Percentiles rank a stretch among this genome's conserved stretches.
These are phyloP conservation scores for Synanthedon vespiformis DNA, from an alignment of 2,888 invertebrate genomes.

Conservation along the genomic window DNA sequence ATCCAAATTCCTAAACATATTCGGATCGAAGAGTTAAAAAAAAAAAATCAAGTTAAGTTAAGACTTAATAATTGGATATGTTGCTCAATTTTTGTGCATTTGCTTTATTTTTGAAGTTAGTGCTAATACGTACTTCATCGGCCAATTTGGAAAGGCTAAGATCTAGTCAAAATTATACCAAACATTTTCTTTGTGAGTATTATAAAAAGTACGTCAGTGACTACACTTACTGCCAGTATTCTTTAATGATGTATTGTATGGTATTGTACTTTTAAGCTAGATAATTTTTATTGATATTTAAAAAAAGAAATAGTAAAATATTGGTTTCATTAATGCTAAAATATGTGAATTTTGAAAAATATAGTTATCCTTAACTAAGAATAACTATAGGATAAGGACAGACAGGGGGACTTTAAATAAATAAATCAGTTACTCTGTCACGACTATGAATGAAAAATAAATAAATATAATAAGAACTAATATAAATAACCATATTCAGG, in stretches of 20 bases:
- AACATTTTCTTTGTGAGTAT: conserved; percentile 5
- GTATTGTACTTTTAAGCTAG: background rate
- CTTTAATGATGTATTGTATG: background rate
- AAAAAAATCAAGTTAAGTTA: conserved; percentile 2
- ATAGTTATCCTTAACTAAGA: no score
- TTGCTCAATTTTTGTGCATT: conserved; percentile 65
- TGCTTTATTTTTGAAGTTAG: conserved; percentile 23
- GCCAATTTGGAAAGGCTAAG: conserved; percentile 13
- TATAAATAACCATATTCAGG: no score
- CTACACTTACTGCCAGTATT: background rate
- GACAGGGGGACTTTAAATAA: no score
- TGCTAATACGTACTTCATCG: conserved; percentile 5
- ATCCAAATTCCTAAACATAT: conserved; percentile 60
- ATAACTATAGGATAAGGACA: no score
- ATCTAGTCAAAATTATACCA: conserved; percentile 25
- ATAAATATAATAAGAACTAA: no score
- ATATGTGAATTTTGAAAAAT: no score
- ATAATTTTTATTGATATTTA: background rate
- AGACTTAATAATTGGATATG: conserved; percentile 19
- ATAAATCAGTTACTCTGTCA: no score
- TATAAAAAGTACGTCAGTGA: conserved; percentile 1
- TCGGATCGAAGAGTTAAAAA: conserved; percentile 51
- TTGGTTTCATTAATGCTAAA: no score
- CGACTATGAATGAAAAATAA: no score
- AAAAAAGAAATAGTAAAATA: no score